Evolutionary conservation across 2,797 vertebrate genomes (phyloP).

Genomic region (Darevskia nairensis): DNA sequence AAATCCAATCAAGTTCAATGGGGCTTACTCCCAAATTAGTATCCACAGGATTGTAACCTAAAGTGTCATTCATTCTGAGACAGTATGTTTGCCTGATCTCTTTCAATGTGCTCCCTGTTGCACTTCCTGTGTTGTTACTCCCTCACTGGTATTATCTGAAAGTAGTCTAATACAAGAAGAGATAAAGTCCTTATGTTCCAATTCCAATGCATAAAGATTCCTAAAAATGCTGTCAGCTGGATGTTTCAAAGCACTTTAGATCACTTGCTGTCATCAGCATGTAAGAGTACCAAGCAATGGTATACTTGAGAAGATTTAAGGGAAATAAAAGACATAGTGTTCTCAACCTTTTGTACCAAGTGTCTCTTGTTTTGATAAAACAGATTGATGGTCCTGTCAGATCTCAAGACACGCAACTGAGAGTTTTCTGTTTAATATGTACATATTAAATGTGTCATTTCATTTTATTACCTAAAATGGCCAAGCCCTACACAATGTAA

Average conservation of each 20-base stretch:
- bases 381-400: conserved; percentile 21
- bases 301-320: background rate
- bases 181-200: background rate
- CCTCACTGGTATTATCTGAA: background rate
- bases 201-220: background rate
- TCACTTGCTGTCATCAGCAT: background rate
- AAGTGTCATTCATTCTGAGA: background rate
- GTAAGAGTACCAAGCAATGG: background rate
- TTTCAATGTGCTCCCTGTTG: background rate
- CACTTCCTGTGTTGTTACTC: background rate
- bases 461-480: background rate
- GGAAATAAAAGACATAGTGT: background rate
- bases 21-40: background rate
- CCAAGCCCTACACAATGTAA: background rate
- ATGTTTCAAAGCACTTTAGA: background rate
- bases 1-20: background rate
- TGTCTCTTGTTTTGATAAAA: conserved; percentile 15
- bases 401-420: background rate
- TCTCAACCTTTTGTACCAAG: conserved; percentile 3
- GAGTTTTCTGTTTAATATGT: background rate
- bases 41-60: background rate
- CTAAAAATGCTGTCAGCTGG: background rate
- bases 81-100: background rate
- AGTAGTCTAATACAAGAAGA: background rate
- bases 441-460: conserved; percentile 1